phyloP scores from a whole-genome alignment of 2,113 vertebrate species.

The Entelurus aequoreus region DNA sequence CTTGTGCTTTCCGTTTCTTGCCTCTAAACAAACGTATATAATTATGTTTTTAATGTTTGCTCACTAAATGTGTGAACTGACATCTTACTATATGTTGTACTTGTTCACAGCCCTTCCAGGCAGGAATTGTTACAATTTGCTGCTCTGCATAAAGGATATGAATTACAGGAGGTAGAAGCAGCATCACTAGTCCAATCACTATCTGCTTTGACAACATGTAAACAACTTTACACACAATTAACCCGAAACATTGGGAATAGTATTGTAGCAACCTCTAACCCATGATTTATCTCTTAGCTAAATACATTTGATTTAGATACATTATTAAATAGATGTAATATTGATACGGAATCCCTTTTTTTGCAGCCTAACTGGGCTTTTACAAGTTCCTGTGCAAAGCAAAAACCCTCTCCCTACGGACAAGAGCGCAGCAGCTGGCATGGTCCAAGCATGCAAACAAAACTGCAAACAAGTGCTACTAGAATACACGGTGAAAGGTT shows the following conservation, averaged over 20 bases:
- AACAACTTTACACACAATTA: too few relatives aligned
- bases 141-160: background rate
- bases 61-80: background rate
- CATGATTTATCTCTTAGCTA: too few relatives aligned
- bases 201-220: background rate
- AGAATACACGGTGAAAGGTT: constrained; percentile 21
- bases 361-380: background rate
- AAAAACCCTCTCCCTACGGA: background rate
- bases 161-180: constrained; percentile 6
- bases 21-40: too few relatives aligned
- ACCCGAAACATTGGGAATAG: too few relatives aligned
- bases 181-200: background rate
- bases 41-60: background rate
- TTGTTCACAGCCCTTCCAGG: background rate
- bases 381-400: constrained; percentile 3
- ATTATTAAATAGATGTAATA: background rate
- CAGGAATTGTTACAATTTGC: background rate
- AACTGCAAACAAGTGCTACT: constrained; percentile 7
- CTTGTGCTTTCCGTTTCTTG: too few relatives aligned
- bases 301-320: too few relatives aligned
- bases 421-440: constrained; percentile 11
- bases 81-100: background rate
- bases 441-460: constrained; percentile 38
- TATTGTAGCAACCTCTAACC: too few relatives aligned
- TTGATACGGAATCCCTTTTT: background rate